phyloP scores from a whole-genome alignment of 2,113 vertebrate genomes.

The Sinocyclocheilus anophthalmus region DNA sequence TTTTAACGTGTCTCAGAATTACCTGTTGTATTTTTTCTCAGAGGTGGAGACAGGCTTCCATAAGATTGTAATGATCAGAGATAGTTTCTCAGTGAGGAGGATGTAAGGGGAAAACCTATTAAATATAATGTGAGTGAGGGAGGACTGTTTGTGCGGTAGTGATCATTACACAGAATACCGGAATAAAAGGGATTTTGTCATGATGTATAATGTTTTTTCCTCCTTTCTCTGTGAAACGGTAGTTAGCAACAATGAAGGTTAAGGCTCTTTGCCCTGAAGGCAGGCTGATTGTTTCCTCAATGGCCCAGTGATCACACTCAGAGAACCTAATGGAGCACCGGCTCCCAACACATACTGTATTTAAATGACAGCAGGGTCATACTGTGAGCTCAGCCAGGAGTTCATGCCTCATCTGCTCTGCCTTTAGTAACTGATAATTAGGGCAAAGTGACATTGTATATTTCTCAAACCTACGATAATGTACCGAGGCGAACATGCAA shows the following conservation, averaged over 20 bases:
- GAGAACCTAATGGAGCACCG: conserved; percentile 45
- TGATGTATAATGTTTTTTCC: conserved; percentile 5
- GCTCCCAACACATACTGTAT: conserved; percentile 49
- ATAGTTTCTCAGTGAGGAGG: conserved; percentile 55
- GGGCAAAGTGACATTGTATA: conserved; percentile 46
- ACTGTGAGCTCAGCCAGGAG: conserved; percentile 45
- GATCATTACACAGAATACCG: conserved; percentile 40
- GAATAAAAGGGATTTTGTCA: conserved; percentile 23
- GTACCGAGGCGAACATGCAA: conserved; percentile 15
- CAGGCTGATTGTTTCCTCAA: conserved; percentile 51
- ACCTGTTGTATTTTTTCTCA: neutral
- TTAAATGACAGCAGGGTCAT: conserved; percentile 54
- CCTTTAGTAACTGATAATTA: conserved; percentile 49
- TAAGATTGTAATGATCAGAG: conserved; percentile 54
- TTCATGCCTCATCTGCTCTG: conserved; percentile 46
- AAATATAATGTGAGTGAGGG: conserved; percentile 66
- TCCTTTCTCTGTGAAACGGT: conserved; percentile 27
- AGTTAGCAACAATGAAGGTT: conserved; percentile 37
- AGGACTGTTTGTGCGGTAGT: conserved; percentile 41
- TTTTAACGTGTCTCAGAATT: neutral
- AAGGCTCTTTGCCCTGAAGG: conserved; percentile 44
- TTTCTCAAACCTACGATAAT: conserved; percentile 40
- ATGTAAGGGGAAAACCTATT: conserved; percentile 61
- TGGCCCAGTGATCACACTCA: conserved; percentile 51
- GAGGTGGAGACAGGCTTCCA: neutral